A percentile compares a stretch with the other conserved stretches of the same genome.
Evolutionary conservation across 2,113 vertebrate species (phyloP).

Genomic region (Etia nguti): DNA sequence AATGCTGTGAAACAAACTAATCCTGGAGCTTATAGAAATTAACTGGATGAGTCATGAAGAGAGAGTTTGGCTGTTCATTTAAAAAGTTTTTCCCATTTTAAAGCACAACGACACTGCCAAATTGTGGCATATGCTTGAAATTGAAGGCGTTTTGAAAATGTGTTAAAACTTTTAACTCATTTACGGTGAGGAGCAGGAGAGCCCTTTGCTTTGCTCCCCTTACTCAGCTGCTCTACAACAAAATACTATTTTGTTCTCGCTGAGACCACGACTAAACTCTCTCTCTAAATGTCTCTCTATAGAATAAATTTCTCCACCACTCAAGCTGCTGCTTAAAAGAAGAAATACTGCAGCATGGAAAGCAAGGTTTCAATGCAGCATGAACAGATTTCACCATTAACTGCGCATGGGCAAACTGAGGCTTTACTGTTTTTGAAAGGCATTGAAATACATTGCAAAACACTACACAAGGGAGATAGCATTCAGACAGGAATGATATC

Average conservation of each 20-base stretch:
- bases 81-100: background rate
- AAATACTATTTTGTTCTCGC: background rate
- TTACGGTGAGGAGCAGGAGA: background rate
- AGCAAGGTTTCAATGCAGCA: conserved; percentile 72
- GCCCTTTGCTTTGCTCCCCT: background rate
- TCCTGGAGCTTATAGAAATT: conserved; percentile 3
- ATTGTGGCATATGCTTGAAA: background rate
- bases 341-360: conserved; percentile 57
- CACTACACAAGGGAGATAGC: conserved; percentile 14
- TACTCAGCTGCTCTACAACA: background rate
- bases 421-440: conserved; percentile 45
- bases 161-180: background rate
- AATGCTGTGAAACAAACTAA: conserved; percentile 50
- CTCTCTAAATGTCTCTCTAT: conserved; percentile 45
- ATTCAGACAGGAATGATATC: conserved; percentile 40
- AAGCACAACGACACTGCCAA: background rate
- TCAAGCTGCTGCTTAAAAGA: conserved; percentile 25
- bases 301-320: conserved; percentile 22
- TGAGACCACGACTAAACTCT: conserved; percentile 49
- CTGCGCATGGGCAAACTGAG: conserved; percentile 54
- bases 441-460: conserved; percentile 61
- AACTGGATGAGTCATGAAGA: conserved; percentile 32
- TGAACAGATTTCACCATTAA: conserved; percentile 50
- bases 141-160: background rate
- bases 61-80: conserved; percentile 48